A percentile compares a stretch with the other conserved stretches of the same genome.
Evolutionary conservation across 37 sponge, comb jelly and placozoan species (phyloP).

Genomic region (Bolinopsis microptera): DNA sequence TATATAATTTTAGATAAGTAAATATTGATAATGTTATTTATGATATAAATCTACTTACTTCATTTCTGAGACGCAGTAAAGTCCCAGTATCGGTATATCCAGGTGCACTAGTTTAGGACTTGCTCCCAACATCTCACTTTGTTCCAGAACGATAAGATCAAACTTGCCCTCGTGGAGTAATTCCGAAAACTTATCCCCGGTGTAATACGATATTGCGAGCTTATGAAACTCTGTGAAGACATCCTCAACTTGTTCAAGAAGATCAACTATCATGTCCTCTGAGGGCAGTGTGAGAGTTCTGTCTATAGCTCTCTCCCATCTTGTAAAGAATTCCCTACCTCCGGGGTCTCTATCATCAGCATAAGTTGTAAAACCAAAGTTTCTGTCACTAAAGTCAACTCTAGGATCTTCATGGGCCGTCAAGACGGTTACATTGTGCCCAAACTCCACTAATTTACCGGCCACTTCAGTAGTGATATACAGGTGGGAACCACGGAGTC

Average conservation of each 20-base stretch:
- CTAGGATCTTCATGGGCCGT: not conserved
- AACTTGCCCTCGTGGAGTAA: not conserved
- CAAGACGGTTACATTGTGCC: not conserved
- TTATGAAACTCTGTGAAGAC: not conserved
- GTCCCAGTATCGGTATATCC: not conserved
- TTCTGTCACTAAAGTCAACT: not conserved
- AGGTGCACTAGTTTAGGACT: not conserved
- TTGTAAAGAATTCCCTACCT: not conserved
- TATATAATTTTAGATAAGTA: too few species aligned
- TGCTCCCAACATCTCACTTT: not conserved
- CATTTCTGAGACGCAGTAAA: not conserved
- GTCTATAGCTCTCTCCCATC: not conserved
- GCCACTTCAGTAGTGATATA: not conserved
- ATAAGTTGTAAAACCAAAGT: not conserved
- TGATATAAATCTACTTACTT: not conserved
- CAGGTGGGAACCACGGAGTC: not conserved
- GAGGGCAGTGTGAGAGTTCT: not conserved
- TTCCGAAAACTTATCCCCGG: not conserved
- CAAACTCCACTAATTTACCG: not conserved
- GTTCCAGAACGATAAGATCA: not conserved
- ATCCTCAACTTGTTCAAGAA: not conserved
- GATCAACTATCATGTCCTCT: constrained; percentile 15
- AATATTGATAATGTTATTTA: not conserved
- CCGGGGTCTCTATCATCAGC: not conserved
- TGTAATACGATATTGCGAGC: not conserved